Evolutionary conservation across 2,113 vertebrate species (phyloP).

Genomic region (Capreolus pygargus): DNA sequence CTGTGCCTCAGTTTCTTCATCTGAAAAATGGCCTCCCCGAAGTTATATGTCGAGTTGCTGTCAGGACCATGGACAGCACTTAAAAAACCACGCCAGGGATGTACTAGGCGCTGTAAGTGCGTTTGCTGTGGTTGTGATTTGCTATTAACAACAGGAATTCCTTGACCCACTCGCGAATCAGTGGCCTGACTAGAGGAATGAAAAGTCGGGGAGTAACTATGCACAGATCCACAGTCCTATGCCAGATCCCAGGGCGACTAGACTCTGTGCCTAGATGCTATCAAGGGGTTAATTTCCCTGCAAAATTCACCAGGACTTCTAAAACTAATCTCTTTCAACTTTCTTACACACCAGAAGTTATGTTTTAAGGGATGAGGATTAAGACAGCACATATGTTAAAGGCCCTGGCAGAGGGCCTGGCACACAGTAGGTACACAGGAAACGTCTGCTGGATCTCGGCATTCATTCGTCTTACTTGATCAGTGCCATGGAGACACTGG

Average conservation of each 20-base stretch:
- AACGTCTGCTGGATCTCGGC: not conserved
- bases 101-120: rapidly evolving
- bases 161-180: not conserved
- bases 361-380: not conserved
- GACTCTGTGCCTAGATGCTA: not conserved
- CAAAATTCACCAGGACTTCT: not conserved
- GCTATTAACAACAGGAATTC: not conserved
- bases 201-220: not conserved
- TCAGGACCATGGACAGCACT: not conserved
- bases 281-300: not conserved
- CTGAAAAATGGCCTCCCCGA: not conserved
- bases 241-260: not conserved
- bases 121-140: too few relatives aligned
- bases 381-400: not conserved
- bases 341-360: not conserved
- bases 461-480: not conserved
- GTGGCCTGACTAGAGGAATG: not conserved
- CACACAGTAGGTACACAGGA: not conserved
- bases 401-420: not conserved
- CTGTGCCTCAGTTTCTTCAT: not conserved
- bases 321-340: not conserved
- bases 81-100: rapidly evolving
- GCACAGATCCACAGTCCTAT: not conserved
- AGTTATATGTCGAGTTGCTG: rapidly evolving
- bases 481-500: rapidly evolving